Evolutionary conservation across 2,113 vertebrate genomes (phyloP).

Genomic region (Rhinolophus sinicus): DNA sequence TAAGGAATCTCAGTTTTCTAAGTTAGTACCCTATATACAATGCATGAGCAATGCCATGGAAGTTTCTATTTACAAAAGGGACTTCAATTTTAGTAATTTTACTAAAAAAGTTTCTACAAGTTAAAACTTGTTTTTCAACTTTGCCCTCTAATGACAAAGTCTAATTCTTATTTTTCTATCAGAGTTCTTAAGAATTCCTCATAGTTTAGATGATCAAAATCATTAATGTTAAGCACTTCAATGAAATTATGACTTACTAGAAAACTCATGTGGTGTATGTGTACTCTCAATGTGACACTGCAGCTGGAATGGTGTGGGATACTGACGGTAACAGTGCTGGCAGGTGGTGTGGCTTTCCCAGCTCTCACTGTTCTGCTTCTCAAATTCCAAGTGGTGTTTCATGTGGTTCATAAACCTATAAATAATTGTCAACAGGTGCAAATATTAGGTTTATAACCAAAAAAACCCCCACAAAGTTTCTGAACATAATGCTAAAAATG

Average conservation of each 20-base stretch:
- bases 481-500: constrained; percentile 43
- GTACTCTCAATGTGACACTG: constrained; percentile 99
- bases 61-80: background rate
- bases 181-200: background rate
- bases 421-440: constrained; percentile 59
- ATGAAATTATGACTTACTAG: constrained; percentile 88
- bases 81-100: constrained; percentile 30
- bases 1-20: background rate
- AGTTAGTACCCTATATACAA: background rate
- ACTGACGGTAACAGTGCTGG: constrained; percentile 97
- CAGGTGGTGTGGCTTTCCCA: constrained; percentile 98
- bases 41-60: background rate
- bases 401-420: constrained; percentile 99
- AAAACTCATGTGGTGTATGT: constrained; percentile 94
- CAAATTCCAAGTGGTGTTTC: constrained; percentile 98
- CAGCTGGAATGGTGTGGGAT: constrained; percentile 96
- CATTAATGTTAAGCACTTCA: background rate
- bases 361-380: constrained; percentile 97
- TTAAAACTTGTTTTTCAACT: background rate
- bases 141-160: background rate
- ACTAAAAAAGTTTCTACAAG: constrained; percentile 31
- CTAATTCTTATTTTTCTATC: background rate
- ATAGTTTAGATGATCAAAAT: constrained; percentile 28
- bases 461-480: background rate
- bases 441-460: constrained; percentile 56